Evolutionary conservation across 1,140 invertebrate genomes (phyloP).

Genomic region (Philopotamus ludificatus): DNA sequence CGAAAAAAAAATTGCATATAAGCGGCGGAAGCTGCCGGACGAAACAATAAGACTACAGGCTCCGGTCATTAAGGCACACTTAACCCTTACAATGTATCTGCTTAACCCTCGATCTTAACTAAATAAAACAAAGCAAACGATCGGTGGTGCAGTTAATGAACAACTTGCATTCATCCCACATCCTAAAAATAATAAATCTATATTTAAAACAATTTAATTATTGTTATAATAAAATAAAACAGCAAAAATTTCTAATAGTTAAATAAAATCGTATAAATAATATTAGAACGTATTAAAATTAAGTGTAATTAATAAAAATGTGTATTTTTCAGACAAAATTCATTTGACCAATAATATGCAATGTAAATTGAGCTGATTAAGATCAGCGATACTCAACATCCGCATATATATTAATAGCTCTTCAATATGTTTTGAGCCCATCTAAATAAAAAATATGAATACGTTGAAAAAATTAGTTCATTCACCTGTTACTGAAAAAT

Average conservation of each 20-base stretch:
- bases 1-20: constrained; percentile 8
- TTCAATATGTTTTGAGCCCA: too few relatives aligned
- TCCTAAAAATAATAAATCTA: neutral
- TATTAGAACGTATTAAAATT: too few relatives aligned
- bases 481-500: too few relatives aligned
- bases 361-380: too few relatives aligned
- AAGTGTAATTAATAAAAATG: too few relatives aligned
- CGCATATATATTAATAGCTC: too few relatives aligned
- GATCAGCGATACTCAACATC: too few relatives aligned
- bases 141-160: neutral
- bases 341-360: too few relatives aligned
- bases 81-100: constrained; percentile 33
- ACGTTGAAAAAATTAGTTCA: too few relatives aligned
- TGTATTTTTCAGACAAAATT: too few relatives aligned
- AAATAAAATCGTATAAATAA: too few relatives aligned
- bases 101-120: constrained; percentile 24
- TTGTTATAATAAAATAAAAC: neutral
- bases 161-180: neutral
- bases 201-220: neutral
- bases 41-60: constrained; percentile 35
- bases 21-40: constrained; percentile 15
- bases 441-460: too few relatives aligned
- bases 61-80: constrained; percentile 38
- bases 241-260: neutral
- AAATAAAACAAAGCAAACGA: neutral